A percentile compares a stretch with the other conserved stretches of the same genome.
Conservation (phyloP, 2,888 invertebrate species). For the Macrosiphum euphorbiae region DNA sequence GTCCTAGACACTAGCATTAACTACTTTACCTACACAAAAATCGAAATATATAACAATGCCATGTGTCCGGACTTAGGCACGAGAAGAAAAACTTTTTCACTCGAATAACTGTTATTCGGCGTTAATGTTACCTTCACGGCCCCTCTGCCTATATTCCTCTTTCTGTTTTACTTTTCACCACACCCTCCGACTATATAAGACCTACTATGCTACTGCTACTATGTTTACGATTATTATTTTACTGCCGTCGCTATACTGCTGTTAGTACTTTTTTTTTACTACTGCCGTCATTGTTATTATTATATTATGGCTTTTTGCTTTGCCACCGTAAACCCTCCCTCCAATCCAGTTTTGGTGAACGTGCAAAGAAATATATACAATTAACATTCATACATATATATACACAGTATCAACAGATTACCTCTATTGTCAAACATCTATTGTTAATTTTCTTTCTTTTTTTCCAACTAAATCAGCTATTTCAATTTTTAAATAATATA, state of each 20-base stretch:
- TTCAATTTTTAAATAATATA: neutral
- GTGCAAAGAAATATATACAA: neutral
- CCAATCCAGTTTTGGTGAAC: constrained; percentile 25
- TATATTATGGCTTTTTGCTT: constrained; percentile 47
- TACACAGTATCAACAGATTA: constrained; percentile 15
- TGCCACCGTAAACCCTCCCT: constrained; percentile 23
- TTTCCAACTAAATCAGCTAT: neutral
- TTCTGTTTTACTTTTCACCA: constrained; percentile 53
- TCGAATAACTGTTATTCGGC: constrained; percentile 34
- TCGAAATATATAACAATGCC: neutral
- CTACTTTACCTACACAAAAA: constrained; percentile 1
- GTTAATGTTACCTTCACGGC: constrained; percentile 45
- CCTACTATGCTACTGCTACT: constrained; percentile 17
- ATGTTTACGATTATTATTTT: constrained; percentile 62
- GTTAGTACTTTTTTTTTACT: constrained; percentile 59
- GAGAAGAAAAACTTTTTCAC: constrained; percentile 47
- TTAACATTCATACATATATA: neutral
- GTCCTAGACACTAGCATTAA: neutral
- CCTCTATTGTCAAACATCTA: neutral
- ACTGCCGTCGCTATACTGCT: constrained; percentile 27
- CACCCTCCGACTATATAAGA: constrained; percentile 9
- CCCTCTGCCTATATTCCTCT: neutral
- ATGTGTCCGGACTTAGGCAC: neutral
- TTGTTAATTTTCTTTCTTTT: neutral
- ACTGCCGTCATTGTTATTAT: constrained; percentile 49